Conservation (phyloP, 2,113 vertebrate species). For the Zingel zingel region DNA sequence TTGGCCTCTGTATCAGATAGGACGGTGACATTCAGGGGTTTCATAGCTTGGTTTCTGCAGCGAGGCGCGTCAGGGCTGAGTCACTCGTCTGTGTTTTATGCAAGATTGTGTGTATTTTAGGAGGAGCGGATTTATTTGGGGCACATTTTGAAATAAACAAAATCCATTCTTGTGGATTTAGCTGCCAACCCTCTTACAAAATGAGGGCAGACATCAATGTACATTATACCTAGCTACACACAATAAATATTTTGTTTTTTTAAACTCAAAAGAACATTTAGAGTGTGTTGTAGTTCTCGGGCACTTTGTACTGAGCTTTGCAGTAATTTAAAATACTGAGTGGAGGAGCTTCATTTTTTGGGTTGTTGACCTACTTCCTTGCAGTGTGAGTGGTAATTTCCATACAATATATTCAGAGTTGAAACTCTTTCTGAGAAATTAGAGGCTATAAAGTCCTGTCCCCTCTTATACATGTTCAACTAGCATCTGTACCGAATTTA, state of each 20-base stretch:
- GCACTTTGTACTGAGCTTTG: background rate
- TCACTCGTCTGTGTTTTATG: slow-evolving; percentile 27
- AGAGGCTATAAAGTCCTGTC: background rate
- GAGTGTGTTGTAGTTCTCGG: background rate
- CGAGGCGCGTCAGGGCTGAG: slow-evolving; percentile 33
- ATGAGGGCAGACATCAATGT: background rate
- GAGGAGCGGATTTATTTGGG: background rate
- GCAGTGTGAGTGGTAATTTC: background rate
- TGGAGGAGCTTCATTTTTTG: background rate
- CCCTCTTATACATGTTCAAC: background rate
- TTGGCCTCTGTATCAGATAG: slow-evolving; percentile 34
- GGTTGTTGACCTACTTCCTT: slow-evolving; percentile 2
- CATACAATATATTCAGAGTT: background rate
- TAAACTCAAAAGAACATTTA: background rate
- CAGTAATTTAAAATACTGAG: background rate
- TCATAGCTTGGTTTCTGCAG: slow-evolving; percentile 31
- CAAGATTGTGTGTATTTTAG: background rate
- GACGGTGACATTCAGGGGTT: slow-evolving; percentile 32
- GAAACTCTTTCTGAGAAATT: background rate
- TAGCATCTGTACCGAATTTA: background rate
- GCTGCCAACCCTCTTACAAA: background rate
- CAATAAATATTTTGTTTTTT: too few relatives aligned
- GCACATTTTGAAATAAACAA: background rate
- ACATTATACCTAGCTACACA: background rate
- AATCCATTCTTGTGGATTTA: background rate